These are phyloP conservation scores for Zapornia atra DNA, from an alignment of 2,113 vertebrate genomes.

Conservation along the genomic window DNA sequence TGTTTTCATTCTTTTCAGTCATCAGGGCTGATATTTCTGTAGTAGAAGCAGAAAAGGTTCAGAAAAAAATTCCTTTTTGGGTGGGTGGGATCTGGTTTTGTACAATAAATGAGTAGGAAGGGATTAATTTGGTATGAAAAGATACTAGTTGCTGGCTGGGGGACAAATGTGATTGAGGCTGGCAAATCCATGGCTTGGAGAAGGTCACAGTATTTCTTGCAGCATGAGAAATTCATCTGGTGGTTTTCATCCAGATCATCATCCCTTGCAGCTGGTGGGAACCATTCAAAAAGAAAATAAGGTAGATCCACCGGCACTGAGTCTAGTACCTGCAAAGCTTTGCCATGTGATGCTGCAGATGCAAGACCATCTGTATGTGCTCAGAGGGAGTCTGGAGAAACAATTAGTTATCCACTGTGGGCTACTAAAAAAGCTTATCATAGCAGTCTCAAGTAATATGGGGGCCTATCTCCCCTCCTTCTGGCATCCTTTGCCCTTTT, in stretches of 20 bases:
- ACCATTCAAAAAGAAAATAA: not conserved
- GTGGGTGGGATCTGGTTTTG: not conserved
- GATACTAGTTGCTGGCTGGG: not conserved
- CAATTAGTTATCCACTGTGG: not conserved
- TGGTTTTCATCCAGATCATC: not conserved
- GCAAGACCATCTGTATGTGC: not conserved
- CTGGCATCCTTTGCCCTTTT: not conserved
- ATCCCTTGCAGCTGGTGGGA: not conserved
- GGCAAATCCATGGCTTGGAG: not conserved
- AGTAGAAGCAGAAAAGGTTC: not conserved
- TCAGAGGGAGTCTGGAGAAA: not conserved
- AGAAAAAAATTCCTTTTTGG: no score
- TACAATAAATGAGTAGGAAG: not conserved
- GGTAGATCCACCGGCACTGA: not conserved
- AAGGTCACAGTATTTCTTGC: not conserved
- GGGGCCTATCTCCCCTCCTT: not conserved
- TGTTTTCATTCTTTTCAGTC: not conserved
- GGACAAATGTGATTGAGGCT: accelerated
- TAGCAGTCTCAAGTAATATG: not conserved
- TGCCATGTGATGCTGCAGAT: not conserved
- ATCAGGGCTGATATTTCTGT: not conserved
- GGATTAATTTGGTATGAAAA: not conserved
- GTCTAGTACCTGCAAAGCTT: not conserved
- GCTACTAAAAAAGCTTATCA: not conserved
- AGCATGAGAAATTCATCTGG: not conserved